Percentiles rank a stretch among this genome's conserved stretches.
Evolutionary conservation across 2,797 vertebrate species (phyloP).

Genomic region (Macrochelys suwanniensis): DNA sequence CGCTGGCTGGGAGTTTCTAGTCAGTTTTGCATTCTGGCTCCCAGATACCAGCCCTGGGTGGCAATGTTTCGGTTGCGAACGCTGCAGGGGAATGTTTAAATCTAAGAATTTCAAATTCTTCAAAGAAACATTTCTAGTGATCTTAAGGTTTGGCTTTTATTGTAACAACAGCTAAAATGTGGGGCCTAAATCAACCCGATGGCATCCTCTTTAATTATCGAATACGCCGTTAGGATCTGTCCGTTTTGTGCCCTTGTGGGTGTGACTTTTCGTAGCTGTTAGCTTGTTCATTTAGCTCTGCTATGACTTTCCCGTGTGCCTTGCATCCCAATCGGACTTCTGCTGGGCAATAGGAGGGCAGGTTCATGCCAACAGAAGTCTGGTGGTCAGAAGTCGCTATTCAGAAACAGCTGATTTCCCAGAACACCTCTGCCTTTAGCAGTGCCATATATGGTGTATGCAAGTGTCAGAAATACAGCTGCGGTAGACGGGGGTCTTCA

Average conservation of each 20-base stretch:
- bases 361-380: neutral
- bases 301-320: accelerated
- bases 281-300: neutral
- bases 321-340: accelerated
- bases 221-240: accelerated
- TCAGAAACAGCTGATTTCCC: neutral
- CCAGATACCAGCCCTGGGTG: neutral
- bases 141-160: neutral
- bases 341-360: accelerated
- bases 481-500: neutral
- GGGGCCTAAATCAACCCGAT: accelerated
- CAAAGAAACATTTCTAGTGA: neutral
- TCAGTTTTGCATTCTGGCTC: neutral
- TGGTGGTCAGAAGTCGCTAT: neutral
- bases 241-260: accelerated
- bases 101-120: slow-evolving; percentile 16
- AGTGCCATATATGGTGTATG: neutral
- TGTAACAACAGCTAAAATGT: neutral
- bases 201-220: accelerated
- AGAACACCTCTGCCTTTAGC: neutral
- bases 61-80: neutral
- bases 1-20: slow-evolving; percentile 37
- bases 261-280: neutral
- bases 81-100: slow-evolving; percentile 8
- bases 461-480: neutral